These are phyloP conservation scores for Haliclona indistincta DNA, from an alignment of 37 sponge, comb jelly and placozoan genomes.

Conservation along the genomic window DNA sequence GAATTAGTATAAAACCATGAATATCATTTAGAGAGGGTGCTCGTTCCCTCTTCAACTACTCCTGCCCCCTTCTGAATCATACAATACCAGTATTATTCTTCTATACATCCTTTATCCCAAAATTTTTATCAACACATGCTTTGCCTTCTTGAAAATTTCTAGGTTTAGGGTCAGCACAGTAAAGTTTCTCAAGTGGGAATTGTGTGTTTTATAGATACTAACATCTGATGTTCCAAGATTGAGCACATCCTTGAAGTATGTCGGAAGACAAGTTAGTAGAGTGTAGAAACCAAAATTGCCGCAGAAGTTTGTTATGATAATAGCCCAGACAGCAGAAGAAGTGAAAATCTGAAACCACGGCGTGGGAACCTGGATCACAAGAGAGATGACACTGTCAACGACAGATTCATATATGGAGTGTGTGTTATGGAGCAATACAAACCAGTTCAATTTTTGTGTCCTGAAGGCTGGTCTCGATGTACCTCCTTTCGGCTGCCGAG, in stretches of 20 bases:
- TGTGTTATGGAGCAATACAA: neutral
- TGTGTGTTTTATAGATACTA: too few relatives aligned
- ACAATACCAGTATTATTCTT: too few relatives aligned
- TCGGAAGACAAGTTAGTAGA: constrained; percentile 84
- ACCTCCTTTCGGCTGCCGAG: constrained; percentile 62
- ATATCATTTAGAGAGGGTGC: neutral
- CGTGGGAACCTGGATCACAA: constrained; percentile 4
- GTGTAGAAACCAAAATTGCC: constrained; percentile 90
- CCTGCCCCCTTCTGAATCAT: too few relatives aligned
- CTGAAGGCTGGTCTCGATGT: constrained; percentile 64
- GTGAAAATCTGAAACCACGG: constrained; percentile 75
- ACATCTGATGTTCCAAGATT: too few relatives aligned
- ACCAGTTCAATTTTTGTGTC: neutral
- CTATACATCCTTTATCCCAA: too few relatives aligned
- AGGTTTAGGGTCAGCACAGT: too few relatives aligned
- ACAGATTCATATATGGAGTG: neutral
- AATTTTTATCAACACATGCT: too few relatives aligned
- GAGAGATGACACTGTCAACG: neutral
- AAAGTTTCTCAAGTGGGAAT: too few relatives aligned
- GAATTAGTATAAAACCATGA: neutral
- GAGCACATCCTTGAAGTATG: constrained; percentile 69
- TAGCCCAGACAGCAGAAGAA: constrained; percentile 89
- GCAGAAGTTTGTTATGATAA: constrained; percentile 71
- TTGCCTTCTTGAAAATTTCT: too few relatives aligned
- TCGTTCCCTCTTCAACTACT: neutral